Evolutionary conservation across 2,113 vertebrate genomes (phyloP).

Genomic region (Lagenorhynchus albirostris): DNA sequence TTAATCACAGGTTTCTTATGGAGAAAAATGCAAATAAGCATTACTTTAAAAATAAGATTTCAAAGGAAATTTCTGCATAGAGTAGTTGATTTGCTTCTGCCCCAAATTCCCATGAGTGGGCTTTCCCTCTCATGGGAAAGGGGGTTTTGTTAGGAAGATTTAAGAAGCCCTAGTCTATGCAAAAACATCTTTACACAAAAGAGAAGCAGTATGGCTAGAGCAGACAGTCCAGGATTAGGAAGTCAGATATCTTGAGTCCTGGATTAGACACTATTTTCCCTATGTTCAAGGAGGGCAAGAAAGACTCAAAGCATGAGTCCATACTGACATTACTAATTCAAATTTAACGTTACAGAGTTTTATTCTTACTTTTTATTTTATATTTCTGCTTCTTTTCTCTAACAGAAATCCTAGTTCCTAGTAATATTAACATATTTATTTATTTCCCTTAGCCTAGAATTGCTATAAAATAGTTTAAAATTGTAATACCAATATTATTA

Average conservation of each 20-base stretch:
- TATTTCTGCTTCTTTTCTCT: background rate
- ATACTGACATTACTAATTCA: background rate
- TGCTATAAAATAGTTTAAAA: background rate
- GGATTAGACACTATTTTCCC: background rate
- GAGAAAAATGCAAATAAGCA: background rate
- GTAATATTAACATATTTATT: background rate
- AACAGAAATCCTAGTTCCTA: background rate
- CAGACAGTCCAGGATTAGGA: background rate
- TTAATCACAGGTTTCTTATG: background rate
- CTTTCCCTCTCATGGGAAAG: background rate
- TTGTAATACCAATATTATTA: background rate
- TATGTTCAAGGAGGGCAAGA: background rate
- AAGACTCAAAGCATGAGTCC: background rate
- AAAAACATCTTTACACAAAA: background rate
- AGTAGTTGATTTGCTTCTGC: background rate
- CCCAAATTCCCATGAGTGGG: background rate
- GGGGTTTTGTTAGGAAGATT: background rate
- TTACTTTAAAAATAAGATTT: background rate
- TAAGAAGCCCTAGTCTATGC: background rate
- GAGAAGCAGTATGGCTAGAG: background rate
- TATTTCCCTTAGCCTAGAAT: background rate
- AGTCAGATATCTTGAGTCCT: background rate
- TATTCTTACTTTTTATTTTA: background rate
- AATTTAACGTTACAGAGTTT: background rate
- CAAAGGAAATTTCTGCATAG: background rate